These are phyloP conservation scores for Phylloscopus trochilus DNA, from an alignment of 2,113 vertebrate species.

Conservation along the genomic window DNA sequence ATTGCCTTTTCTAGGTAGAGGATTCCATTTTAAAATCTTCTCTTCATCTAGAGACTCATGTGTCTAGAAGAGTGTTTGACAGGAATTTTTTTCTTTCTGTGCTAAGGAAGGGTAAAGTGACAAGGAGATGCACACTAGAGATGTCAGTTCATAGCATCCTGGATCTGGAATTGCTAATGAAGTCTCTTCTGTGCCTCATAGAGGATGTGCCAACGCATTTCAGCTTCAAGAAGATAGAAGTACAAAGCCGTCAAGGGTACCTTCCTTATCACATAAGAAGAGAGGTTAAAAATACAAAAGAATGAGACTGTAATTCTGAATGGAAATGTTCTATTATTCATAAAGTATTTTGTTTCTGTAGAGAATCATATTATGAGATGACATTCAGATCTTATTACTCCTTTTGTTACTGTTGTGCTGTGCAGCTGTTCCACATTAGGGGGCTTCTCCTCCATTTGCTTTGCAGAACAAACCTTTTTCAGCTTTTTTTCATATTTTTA, in stretches of 20 bases:
- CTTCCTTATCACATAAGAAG: constrained; percentile 59
- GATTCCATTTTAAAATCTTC: neutral
- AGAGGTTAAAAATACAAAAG: constrained; percentile 61
- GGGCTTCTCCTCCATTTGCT: neutral
- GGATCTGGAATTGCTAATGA: constrained; percentile 67
- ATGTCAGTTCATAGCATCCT: constrained; percentile 62
- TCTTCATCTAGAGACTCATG: neutral
- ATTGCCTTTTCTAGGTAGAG: neutral
- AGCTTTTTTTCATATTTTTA: neutral
- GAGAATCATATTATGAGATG: constrained; percentile 50
- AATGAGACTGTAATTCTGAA: constrained; percentile 59
- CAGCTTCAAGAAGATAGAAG: constrained; percentile 48
- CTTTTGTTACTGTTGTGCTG: constrained; percentile 26
- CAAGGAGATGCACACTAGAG: constrained; percentile 42
- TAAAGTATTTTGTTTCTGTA: constrained; percentile 67
- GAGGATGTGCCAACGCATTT: constrained; percentile 55
- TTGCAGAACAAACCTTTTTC: neutral
- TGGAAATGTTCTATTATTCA: constrained; percentile 68
- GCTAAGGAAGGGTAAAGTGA: constrained; percentile 42
- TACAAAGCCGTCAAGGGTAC: constrained; percentile 61
- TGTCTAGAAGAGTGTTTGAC: constrained; percentile 41
- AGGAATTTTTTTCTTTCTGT: neutral
- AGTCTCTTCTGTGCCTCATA: constrained; percentile 35
- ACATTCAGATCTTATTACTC: constrained; percentile 55
- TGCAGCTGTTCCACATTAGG: constrained; percentile 32